Evolutionary conservation across 2,797 vertebrate genomes (phyloP).

Genomic region (Tamandua tetradactyla): DNA sequence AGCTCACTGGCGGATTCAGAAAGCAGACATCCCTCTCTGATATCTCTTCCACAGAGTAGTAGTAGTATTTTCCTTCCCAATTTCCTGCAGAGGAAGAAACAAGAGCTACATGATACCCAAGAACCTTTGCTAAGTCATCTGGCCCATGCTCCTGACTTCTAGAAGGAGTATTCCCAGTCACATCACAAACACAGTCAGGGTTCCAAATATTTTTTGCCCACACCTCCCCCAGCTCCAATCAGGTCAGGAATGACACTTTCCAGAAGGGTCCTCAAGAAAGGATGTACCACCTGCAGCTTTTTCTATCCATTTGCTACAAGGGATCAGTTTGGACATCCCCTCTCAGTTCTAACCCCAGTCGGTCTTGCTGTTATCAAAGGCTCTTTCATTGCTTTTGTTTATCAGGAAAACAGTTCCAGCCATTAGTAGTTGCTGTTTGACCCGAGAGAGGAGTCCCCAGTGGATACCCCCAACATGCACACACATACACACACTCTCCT

Average conservation of each 20-base stretch:
- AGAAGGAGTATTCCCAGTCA: not conserved
- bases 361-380: conserved; percentile 45
- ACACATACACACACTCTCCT: too few relatives aligned
- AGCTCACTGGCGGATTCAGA: conserved; percentile 10
- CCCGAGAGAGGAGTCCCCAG: not conserved
- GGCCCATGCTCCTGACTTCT: not conserved
- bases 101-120: not conserved
- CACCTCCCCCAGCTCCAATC: too few relatives aligned
- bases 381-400: not conserved
- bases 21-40: not conserved
- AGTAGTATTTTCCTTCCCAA: not conserved
- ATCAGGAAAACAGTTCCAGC: not conserved
- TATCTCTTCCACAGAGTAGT: not conserved
- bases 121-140: not conserved
- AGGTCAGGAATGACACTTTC: not conserved
- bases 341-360: not conserved
- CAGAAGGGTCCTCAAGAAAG: not conserved
- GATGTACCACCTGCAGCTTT: not conserved
- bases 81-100: not conserved
- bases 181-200: not conserved
- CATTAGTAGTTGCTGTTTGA: not conserved
- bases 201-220: not conserved
- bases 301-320: not conserved
- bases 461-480: not conserved
- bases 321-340: not conserved